Evolutionary conservation across 2,797 vertebrate genomes (phyloP), one percentile per base, ranked within the genome.

Genomic region (Onychomys arenicola): DNA sequence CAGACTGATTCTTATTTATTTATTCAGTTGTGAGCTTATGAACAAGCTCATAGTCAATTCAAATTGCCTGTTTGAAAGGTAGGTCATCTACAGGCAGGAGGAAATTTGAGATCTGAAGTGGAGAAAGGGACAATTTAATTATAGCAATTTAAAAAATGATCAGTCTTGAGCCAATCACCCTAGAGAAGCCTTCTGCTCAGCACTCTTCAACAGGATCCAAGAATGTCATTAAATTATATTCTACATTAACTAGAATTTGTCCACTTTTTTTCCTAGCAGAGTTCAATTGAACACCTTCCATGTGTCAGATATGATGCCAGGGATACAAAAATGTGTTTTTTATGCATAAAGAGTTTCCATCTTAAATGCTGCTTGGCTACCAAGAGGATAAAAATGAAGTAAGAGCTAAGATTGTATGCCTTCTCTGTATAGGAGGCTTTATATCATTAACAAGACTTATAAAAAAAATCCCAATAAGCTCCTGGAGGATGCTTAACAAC

Each of bases 221-320:
- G 57, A 90, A 80, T 75, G 52, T 95, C 43, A 93, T 92, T 94
- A 82, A 61, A 96, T 94, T 73, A 65, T 2, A 89, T 69, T 73
- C 34, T 92, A 94, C 88, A 94, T 88, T 90, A 90, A 77, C 84
- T 93, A 67, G 37, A 93, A 90, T 93, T 92, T 85, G 63, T 46
- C 91, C 17, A 55, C n/a, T 80, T 84, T 84, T 94, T 93, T 85
- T 21, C 21, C n/a, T 37, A 92, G 5, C 6, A 67, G 61, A 89
- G n/a, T 32, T 93, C 77, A 94, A 17, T 71, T 93, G 83, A 84
- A 49, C 77, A 65, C 43, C 46, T 96, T 25, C 34, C 37, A 6
- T 93, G 21, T 83, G 25, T 81, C 34, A 95, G 46, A 88, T 82
- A 67, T 59, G 11, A 2, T 81, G 34, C 67, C 96, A 43, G 57